These are phyloP conservation scores for Poecilia latipinna DNA, from an alignment of 2,113 vertebrate species.

Conservation along the genomic window DNA sequence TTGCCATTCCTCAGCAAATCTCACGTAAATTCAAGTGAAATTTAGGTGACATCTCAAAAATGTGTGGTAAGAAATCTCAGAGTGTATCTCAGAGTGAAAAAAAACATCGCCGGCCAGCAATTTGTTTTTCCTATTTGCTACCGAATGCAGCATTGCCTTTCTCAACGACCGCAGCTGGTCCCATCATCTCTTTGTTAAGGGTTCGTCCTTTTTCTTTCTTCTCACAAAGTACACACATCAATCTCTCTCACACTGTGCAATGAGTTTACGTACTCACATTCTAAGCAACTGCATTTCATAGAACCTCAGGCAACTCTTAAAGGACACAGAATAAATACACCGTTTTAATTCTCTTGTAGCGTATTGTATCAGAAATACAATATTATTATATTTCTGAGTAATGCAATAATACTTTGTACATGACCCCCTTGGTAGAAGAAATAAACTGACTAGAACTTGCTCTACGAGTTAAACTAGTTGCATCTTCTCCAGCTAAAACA, in stretches of 20 bases:
- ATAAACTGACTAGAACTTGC: background rate
- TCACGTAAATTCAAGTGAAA: background rate
- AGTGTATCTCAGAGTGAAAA: constrained; percentile 10
- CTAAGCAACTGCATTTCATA: background rate
- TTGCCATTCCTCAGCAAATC: background rate
- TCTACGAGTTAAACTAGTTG: constrained; percentile 42
- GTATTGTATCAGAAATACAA: no score
- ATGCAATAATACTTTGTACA: background rate
- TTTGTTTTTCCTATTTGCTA: constrained; percentile 61
- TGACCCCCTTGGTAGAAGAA: background rate
- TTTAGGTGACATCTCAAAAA: background rate
- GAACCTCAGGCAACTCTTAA: background rate
- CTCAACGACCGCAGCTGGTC: constrained; percentile 2
- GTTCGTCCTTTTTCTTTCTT: constrained; percentile 39
- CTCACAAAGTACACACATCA: constrained; percentile 20
- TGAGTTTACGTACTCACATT: constrained; percentile 3
- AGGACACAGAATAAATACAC: background rate
- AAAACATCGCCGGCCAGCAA: constrained; percentile 24
- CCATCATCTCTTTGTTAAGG: constrained; percentile 23
- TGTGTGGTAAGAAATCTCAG: background rate
- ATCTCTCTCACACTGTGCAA: constrained; percentile 5
- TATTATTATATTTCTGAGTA: no score
- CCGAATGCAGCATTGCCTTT: constrained; percentile 31
- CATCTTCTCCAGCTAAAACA: background rate
- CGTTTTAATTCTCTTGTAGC: background rate